Evolutionary conservation across 1,140 invertebrate species (phyloP).

Genomic region (Zaprionus davidi): DNA sequence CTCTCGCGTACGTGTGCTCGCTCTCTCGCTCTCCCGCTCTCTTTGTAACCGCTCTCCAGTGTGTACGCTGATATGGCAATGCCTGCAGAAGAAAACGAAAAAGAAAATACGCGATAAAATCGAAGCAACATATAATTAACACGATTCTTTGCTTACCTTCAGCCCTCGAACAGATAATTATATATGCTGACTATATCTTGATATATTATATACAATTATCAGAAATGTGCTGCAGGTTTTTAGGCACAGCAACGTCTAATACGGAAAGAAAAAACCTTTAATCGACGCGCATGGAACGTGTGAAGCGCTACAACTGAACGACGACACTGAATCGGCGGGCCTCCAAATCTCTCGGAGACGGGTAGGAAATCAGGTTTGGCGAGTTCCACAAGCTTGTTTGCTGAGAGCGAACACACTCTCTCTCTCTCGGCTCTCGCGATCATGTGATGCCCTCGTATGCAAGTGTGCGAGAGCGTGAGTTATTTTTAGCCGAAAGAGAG

Average conservation of each 20-base stretch:
- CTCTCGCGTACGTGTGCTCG: neutral
- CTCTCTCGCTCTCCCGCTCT: constrained; percentile 12
- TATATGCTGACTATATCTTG: constrained; percentile 4
- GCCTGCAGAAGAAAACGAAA: constrained; percentile 32
- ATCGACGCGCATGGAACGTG: constrained; percentile 41
- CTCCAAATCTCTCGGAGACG: constrained; percentile 39
- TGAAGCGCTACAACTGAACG: constrained; percentile 40
- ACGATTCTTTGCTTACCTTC: neutral
- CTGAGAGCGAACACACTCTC: constrained; percentile 32
- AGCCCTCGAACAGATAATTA: neutral
- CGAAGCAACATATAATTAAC: neutral
- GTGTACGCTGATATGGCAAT: constrained; percentile 32
- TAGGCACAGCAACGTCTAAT: constrained; percentile 59
- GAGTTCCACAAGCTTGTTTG: constrained; percentile 48
- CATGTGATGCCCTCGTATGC: neutral
- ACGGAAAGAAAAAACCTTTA: neutral
- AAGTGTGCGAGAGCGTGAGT: neutral
- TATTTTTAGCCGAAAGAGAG: constrained; percentile 41
- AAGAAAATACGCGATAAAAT: neutral
- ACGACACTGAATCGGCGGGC: constrained; percentile 38
- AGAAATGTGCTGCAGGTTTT: constrained; percentile 70
- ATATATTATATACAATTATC: neutral
- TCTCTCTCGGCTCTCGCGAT: constrained; percentile 11
- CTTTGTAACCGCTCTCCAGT: constrained; percentile 27
- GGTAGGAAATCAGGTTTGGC: constrained; percentile 59